These are phyloP conservation scores for Hydrophis major DNA, from an alignment of 2,797 vertebrate species.

Conservation along the genomic window DNA sequence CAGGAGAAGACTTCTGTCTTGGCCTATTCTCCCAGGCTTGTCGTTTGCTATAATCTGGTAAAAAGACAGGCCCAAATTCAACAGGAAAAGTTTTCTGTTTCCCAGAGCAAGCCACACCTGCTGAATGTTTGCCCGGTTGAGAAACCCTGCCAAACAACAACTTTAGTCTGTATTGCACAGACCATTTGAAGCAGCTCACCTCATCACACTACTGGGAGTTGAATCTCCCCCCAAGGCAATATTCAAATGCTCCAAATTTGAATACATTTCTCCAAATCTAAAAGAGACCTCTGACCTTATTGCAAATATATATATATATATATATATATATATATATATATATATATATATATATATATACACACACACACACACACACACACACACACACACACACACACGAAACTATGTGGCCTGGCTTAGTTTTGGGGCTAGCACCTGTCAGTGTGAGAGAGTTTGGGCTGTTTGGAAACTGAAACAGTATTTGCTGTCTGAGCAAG, in stretches of 20 bases:
- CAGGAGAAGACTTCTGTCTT: too few relatives aligned
- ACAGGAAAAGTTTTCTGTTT: not conserved
- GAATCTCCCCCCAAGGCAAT: not conserved
- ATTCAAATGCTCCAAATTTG: not conserved
- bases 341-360: too few relatives aligned
- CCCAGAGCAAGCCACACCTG: not conserved
- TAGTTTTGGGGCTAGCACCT: too few relatives aligned
- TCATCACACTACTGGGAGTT: not conserved
- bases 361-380: too few relatives aligned
- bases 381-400: too few relatives aligned
- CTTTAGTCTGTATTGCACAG: not conserved
- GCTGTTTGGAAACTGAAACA: too few relatives aligned
- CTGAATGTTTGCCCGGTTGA: not conserved
- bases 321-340: too few relatives aligned
- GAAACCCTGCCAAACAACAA: not conserved
- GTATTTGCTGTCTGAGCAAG: too few relatives aligned
- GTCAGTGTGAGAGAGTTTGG: too few relatives aligned
- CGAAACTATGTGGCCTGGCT: too few relatives aligned
- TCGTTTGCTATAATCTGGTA: not conserved
- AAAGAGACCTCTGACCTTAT: not conserved
- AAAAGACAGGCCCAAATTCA: not conserved
- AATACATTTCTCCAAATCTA: not conserved
- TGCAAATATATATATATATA: not conserved
- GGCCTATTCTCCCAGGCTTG: not conserved
- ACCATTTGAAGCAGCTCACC: not conserved